Evolutionary conservation across 2,797 vertebrate species (phyloP), one percentile per base, ranked within the genome.

Genomic region (Cercopithecus diana): DNA sequence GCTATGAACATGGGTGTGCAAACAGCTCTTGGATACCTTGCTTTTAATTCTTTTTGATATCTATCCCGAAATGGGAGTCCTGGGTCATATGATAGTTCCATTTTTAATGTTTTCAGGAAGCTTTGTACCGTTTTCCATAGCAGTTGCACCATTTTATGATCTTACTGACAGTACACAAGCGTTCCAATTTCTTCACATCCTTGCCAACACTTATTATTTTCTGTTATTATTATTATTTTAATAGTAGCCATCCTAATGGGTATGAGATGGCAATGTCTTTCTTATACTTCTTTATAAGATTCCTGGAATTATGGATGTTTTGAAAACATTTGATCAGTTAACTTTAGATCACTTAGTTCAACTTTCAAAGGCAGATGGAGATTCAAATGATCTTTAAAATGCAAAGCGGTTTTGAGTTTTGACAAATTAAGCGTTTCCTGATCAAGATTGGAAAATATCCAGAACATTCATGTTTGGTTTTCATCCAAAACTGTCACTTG

Each of bases 381-480:
- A 50, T 88, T 96, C 73, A 95, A 89, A 50, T 82, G 50, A 86
- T 77, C 50, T 90, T 88, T 77, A 81, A 89, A 92, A 88, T 95
- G 52, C 12, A 91, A 91, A 92, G 50, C 73, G 82, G 76, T 88
- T 89, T 48, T 92, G 70, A 85, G 80, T 88, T 89, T 52, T 92
- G 75, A 92, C 39, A 97, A 95, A 93, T 92, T 81, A 73, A 96
- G 77, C 70, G 4, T 94, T 90, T 98, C 95, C 58, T 82, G 55
- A 90, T 94, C 45, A 79, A 91, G 28, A 76, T 11, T 85, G 82
- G 36, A 94, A 96, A 84, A 61, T 15, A 95, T 85, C 41, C 73
- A 92, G 64, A 95, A 88, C 24, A 81, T 95, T 97, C 43, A 57
- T 52, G 24, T 55, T 95, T 96, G 73, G 12, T 86, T 92, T 97